Conservation (phyloP, 2,797 vertebrate genomes). For the Leptodactylus fallax region DNA sequence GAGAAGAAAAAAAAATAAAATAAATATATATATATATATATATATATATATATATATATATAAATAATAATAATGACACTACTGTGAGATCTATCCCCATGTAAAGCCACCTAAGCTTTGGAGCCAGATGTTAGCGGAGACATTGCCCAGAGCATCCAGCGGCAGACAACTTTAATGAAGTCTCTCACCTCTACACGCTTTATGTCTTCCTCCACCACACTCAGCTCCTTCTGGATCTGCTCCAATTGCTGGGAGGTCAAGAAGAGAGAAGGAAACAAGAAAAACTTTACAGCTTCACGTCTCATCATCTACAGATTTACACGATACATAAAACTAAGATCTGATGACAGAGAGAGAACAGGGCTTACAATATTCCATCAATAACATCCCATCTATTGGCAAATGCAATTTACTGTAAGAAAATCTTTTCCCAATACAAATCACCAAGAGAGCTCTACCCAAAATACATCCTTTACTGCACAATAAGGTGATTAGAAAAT, state of each 20-base stretch:
- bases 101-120: background rate
- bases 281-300: conserved; percentile 34
- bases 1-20: too few species aligned
- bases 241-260: conserved; percentile 89
- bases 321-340: conserved; percentile 26
- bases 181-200: conserved; percentile 94
- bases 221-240: conserved; percentile 97
- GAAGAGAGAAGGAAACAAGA: conserved; percentile 57
- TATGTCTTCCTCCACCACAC: conserved; percentile 97
- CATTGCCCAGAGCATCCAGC: conserved; percentile 11
- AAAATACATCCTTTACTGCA: too few species aligned
- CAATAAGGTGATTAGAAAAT: too few species aligned
- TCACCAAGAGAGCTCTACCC: too few species aligned
- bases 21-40: too few species aligned
- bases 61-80: background rate
- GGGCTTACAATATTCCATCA: background rate
- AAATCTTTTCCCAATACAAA: too few species aligned
- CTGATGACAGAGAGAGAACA: too few species aligned
- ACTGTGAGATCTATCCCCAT: background rate
- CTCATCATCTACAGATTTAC: conserved; percentile 39
- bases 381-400: too few species aligned
- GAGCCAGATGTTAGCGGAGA: background rate
- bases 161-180: conserved; percentile 23
- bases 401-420: too few species aligned
- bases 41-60: too few species aligned